These are phyloP conservation scores for Syrista parreyssii DNA, from an alignment of 2,888 invertebrate genomes.

Conservation along the genomic window DNA sequence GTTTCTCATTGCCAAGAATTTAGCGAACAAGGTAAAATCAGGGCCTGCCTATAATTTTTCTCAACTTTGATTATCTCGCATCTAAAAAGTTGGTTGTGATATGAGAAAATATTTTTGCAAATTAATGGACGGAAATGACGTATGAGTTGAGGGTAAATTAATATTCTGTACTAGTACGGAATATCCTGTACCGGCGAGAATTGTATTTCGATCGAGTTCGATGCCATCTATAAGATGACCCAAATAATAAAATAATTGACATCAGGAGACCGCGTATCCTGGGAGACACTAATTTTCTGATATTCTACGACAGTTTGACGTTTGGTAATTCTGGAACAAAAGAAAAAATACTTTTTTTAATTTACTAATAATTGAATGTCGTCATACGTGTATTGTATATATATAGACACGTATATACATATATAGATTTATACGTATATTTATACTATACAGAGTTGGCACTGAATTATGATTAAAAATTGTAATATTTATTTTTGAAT, in stretches of 20 bases:
- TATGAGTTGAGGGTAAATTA: background rate
- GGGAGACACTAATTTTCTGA: background rate
- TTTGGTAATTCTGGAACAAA: background rate
- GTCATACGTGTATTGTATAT: too few species aligned
- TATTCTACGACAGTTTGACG: background rate
- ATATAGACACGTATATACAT: too few species aligned
- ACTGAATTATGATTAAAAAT: background rate
- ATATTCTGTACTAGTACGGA: background rate
- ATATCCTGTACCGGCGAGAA: background rate
- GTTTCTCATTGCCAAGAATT: background rate
- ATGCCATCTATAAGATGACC: background rate
- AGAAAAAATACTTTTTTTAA: background rate
- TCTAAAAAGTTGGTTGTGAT: background rate
- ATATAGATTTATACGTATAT: too few species aligned
- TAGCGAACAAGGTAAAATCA: background rate
- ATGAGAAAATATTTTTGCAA: background rate
- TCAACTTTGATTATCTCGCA: background rate
- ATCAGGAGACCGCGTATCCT: background rate
- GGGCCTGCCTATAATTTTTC: background rate
- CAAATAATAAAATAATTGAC: background rate
- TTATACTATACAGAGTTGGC: background rate
- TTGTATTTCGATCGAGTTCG: background rate
- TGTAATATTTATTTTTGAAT: background rate
- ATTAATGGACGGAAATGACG: background rate
- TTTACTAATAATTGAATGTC: background rate